These are phyloP conservation scores for Nectonema munidae DNA, from an alignment of 2,888 invertebrate genomes.

Conservation along the genomic window DNA sequence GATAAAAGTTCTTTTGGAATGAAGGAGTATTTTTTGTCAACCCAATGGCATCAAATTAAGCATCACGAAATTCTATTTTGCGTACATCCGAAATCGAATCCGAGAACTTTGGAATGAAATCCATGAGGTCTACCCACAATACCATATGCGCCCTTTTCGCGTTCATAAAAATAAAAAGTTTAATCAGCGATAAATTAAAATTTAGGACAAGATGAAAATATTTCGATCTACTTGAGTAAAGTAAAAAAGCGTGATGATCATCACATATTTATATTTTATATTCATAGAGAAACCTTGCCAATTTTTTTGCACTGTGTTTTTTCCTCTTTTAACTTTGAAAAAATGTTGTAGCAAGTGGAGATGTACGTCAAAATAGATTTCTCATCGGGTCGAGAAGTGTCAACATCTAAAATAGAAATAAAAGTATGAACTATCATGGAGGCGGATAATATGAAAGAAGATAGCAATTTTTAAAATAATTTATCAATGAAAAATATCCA, in stretches of 20 bases:
- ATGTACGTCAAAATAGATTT: constrained; percentile 96
- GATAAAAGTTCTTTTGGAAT: no score
- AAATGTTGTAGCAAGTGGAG: constrained; percentile 91
- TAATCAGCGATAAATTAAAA: not conserved
- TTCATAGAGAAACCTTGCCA: constrained; percentile 40
- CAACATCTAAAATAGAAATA: constrained; percentile 36
- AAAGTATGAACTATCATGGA: not conserved
- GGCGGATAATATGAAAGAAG: no score
- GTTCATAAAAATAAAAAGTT: not conserved
- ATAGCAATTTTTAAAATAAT: no score
- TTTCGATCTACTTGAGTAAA: not conserved
- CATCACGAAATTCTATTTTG: no score
- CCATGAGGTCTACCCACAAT: no score
- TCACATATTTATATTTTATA: not conserved
- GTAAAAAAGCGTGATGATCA: not conserved
- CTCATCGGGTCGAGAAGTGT: constrained; percentile 68
- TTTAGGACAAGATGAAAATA: constrained; percentile 14
- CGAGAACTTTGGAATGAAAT: no score
- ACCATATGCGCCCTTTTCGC: not conserved
- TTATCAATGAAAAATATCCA: no score
- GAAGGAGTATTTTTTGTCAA: no score
- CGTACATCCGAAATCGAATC: no score
- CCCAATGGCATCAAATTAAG: no score
- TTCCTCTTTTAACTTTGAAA: constrained; percentile 92
- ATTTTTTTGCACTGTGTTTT: constrained; percentile 83